These are phyloP conservation scores for Australoheros facetus DNA, from an alignment of 2,797 vertebrate species.

Conservation along the genomic window DNA sequence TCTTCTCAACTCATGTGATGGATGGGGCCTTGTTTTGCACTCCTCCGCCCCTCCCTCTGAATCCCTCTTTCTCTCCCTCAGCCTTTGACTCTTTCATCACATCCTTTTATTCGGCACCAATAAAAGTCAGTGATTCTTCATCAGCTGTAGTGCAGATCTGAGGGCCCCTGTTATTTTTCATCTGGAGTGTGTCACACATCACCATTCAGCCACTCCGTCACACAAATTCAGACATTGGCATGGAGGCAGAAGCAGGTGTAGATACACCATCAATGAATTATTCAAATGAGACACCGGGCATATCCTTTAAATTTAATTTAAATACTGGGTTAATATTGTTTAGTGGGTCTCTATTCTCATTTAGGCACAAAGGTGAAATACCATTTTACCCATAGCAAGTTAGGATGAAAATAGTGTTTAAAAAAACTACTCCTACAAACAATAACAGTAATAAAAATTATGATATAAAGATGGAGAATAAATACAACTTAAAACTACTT, in stretches of 20 bases:
- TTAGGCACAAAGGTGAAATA: constrained; percentile 39
- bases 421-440: background rate
- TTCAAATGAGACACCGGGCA: constrained; percentile 74
- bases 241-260: constrained; percentile 73
- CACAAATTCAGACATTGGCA: constrained; percentile 73
- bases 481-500: too few relatives aligned
- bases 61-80: constrained; percentile 83
- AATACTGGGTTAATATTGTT: constrained; percentile 67
- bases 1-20: constrained; percentile 84
- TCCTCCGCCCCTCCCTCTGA: constrained; percentile 86
- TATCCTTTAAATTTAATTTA: constrained; percentile 74
- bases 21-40: constrained; percentile 88
- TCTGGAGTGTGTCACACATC: constrained; percentile 83
- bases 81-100: constrained; percentile 83
- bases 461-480: background rate
- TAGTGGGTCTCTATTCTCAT: constrained; percentile 36
- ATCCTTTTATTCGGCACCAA: constrained; percentile 83
- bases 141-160: constrained; percentile 80
- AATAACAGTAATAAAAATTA: background rate
- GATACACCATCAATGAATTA: constrained; percentile 80
- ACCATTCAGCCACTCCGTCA: constrained; percentile 74
- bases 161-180: constrained; percentile 79
- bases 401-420: background rate
- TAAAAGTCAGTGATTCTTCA: constrained; percentile 87
- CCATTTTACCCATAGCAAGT: background rate